A percentile compares a stretch with the other conserved stretches of the same genome.
phyloP scores from a whole-genome alignment of 1,140 invertebrate genomes.

The Nasonia vitripennis region DNA sequence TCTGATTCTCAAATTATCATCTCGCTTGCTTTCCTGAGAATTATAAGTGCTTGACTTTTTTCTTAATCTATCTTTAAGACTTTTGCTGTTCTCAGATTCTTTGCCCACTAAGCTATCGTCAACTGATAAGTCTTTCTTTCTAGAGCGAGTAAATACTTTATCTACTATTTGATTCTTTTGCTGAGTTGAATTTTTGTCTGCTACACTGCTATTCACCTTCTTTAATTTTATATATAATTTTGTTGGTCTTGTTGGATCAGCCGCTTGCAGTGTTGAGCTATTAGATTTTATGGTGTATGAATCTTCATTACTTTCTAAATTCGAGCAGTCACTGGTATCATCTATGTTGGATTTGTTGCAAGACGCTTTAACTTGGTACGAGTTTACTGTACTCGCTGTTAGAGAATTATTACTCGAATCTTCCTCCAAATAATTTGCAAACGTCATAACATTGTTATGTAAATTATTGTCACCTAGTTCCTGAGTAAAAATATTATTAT shows the following conservation, averaged over 20 bases:
- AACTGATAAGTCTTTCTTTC: constrained; percentile 62
- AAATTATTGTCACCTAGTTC: not conserved
- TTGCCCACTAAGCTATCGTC: constrained; percentile 72
- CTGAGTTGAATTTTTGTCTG: not conserved
- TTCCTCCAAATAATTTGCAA: constrained; percentile 22
- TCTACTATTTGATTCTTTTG: constrained; percentile 16
- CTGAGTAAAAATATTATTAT: not conserved
- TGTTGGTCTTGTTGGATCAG: constrained; percentile 3
- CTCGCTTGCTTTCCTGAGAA: constrained; percentile 9
- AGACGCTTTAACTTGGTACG: constrained; percentile 10
- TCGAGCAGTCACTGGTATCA: not conserved
- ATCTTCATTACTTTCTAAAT: not conserved
- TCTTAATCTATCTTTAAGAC: constrained; percentile 59
- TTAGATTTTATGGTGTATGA: not conserved
- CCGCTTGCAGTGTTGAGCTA: too few species aligned
- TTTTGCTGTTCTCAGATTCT: constrained; percentile 65
- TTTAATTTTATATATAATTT: not conserved
- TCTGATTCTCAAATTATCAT: not conserved
- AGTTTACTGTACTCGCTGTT: constrained; percentile 2
- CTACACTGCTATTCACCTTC: not conserved
- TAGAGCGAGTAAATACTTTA: constrained; percentile 56
- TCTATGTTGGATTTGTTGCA: not conserved
- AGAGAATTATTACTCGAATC: constrained; percentile 39
- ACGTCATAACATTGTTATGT: constrained; percentile 30
- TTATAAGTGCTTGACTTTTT: constrained; percentile 6